Conservation (phyloP, 2,113 vertebrate species). For the Tyrannus savana region DNA sequence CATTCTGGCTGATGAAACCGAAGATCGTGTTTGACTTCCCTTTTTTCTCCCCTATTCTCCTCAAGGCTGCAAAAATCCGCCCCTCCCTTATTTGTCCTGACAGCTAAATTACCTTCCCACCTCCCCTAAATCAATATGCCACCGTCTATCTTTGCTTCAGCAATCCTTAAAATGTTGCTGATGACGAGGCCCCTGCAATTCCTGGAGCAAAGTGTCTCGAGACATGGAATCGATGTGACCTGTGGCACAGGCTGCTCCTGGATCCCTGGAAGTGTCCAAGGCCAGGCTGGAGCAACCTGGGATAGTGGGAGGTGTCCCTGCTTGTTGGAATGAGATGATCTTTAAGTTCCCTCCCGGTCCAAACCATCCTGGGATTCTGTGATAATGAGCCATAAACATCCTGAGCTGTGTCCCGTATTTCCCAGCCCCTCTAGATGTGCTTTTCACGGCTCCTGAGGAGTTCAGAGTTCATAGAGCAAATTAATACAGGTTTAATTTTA, state of each 20-base stretch:
- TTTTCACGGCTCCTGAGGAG: background rate
- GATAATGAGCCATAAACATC: background rate
- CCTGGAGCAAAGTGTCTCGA: background rate
- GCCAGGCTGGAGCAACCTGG: rapidly evolving
- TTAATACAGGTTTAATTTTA: background rate
- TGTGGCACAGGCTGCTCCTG: background rate
- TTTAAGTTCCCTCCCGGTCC: background rate
- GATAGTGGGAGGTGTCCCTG: rapidly evolving
- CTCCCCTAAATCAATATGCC: constrained; percentile 19
- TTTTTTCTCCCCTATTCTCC: background rate
- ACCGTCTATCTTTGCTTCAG: background rate
- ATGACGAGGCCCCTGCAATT: background rate
- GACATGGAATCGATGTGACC: background rate
- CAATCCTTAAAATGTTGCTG: constrained; percentile 1
- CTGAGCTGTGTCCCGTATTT: rapidly evolving
- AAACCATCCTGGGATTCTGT: background rate
- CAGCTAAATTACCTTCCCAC: constrained; percentile 45
- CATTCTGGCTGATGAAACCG: constrained; percentile 23
- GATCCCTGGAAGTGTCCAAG: background rate
- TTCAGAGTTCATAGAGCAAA: background rate
- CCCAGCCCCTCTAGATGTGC: background rate
- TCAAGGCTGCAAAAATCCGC: background rate
- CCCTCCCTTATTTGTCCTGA: constrained; percentile 35
- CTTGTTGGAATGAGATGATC: background rate
- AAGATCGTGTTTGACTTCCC: constrained; percentile 37